A percentile compares a stretch with the other conserved stretches of the same genome.
Conservation (phyloP, 2,113 vertebrate genomes). For the Theropithecus gelada region DNA sequence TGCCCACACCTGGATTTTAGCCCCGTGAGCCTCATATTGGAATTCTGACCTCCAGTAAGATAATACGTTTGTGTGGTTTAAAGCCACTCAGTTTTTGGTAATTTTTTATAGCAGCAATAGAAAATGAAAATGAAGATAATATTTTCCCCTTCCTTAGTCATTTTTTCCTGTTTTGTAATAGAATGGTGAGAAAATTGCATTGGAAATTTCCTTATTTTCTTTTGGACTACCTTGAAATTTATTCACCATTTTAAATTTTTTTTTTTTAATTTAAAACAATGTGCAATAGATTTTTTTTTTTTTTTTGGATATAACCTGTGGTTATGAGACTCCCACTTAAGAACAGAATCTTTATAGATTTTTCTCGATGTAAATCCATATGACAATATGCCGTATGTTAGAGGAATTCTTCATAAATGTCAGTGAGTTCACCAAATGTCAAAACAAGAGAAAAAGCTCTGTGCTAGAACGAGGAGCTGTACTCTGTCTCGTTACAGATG, state of each 20-base stretch:
- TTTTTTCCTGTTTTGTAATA: background rate
- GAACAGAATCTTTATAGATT: background rate
- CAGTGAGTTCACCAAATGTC: background rate
- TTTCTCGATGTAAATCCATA: background rate
- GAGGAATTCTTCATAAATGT: background rate
- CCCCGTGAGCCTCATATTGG: fast-evolving
- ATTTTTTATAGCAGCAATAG: background rate
- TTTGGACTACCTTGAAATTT: background rate
- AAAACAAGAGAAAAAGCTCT: too few species aligned
- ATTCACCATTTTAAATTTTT: background rate
- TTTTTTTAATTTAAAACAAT: background rate
- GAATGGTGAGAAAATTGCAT: background rate
- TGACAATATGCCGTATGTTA: background rate
- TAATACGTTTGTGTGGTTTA: background rate
- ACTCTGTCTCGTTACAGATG: too few species aligned
- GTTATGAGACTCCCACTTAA: background rate
- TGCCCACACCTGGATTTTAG: background rate
- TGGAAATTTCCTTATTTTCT: background rate
- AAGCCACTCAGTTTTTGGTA: background rate
- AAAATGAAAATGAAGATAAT: background rate
- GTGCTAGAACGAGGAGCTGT: background rate
- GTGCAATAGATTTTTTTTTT: background rate
- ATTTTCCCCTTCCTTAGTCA: background rate
- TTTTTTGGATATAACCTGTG: background rate
- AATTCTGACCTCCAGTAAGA: background rate